phyloP scores from a whole-genome alignment of 1,140 invertebrate genomes.

The Hestina assimilis region DNA sequence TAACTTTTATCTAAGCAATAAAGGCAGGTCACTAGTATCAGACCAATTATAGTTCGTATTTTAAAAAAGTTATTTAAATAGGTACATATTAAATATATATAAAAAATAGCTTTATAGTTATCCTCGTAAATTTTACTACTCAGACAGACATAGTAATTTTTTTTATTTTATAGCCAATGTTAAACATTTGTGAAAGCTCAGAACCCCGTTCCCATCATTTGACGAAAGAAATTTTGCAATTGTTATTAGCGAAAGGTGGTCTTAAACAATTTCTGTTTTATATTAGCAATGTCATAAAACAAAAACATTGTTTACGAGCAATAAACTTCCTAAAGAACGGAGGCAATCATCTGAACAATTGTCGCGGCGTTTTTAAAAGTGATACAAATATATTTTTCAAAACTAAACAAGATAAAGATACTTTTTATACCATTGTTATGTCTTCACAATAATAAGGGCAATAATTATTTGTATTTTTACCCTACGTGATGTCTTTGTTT shows the following conservation, averaged over 20 bases:
- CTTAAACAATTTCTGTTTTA: constrained; percentile 10
- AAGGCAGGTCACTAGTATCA: no score
- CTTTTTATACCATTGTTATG: constrained; percentile 18
- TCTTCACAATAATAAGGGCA: constrained; percentile 25
- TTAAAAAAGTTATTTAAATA: no score
- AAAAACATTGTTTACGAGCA: constrained; percentile 4
- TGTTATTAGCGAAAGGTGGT: constrained; percentile 10
- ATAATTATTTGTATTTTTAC: constrained; percentile 27
- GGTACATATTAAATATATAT: no score
- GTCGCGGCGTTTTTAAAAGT: constrained; percentile 7
- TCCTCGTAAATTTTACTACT: no score
- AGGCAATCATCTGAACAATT: constrained; percentile 12
- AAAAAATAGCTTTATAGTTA: no score
- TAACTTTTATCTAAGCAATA: no score
- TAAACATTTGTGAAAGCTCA: neutral
- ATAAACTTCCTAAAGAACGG: constrained; percentile 19
- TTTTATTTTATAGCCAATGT: neutral
- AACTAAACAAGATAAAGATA: constrained; percentile 23
- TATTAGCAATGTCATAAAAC: constrained; percentile 22
- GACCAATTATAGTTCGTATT: no score
- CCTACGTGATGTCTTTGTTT: constrained; percentile 14
- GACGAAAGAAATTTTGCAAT: constrained; percentile 13
- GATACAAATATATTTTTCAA: neutral
- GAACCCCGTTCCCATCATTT: constrained; percentile 16
- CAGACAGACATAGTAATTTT: no score